Conservation (phyloP, 2,888 invertebrate species). For the Tromatobia lineatoria region DNA sequence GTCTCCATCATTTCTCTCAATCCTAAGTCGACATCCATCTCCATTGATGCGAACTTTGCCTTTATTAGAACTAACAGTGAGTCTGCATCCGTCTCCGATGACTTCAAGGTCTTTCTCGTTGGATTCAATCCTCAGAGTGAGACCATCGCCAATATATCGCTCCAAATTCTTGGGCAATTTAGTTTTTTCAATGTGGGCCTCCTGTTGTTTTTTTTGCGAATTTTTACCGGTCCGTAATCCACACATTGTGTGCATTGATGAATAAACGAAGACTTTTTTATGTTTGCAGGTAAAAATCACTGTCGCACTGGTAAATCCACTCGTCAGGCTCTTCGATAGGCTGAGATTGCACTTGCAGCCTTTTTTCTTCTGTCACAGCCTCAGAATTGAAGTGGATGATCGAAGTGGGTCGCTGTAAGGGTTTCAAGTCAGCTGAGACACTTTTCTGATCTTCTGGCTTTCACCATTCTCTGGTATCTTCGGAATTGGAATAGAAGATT, state of each 20-base stretch:
- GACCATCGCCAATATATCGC: slow-evolving; percentile 77
- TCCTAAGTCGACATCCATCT: slow-evolving; percentile 78
- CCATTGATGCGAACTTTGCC: slow-evolving; percentile 79
- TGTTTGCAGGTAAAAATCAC: neutral
- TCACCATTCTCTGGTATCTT: neutral
- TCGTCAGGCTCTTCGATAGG: too few species aligned
- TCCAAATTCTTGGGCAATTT: slow-evolving; percentile 36
- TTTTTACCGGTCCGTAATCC: slow-evolving; percentile 15
- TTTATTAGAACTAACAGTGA: slow-evolving; percentile 75
- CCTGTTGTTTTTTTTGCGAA: slow-evolving; percentile 16
- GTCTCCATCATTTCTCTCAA: slow-evolving; percentile 74
- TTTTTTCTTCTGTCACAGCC: too few species aligned
- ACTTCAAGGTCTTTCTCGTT: slow-evolving; percentile 77
- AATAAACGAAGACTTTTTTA: neutral
- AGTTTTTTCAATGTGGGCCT: slow-evolving; percentile 10
- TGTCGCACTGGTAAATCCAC: neutral
- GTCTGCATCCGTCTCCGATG: slow-evolving; percentile 79
- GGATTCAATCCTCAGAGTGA: slow-evolving; percentile 72
- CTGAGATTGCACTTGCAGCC: too few species aligned
- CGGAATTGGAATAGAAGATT: neutral
- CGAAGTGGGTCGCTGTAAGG: too few species aligned
- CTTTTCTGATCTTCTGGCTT: neutral
- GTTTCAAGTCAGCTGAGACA: neutral
- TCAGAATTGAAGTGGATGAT: too few species aligned
- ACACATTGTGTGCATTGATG: neutral